A percentile compares a stretch with the other conserved stretches of the same genome.
phyloP scores from a whole-genome alignment of 2,113 vertebrate genomes.

The Falco punctatus region DNA sequence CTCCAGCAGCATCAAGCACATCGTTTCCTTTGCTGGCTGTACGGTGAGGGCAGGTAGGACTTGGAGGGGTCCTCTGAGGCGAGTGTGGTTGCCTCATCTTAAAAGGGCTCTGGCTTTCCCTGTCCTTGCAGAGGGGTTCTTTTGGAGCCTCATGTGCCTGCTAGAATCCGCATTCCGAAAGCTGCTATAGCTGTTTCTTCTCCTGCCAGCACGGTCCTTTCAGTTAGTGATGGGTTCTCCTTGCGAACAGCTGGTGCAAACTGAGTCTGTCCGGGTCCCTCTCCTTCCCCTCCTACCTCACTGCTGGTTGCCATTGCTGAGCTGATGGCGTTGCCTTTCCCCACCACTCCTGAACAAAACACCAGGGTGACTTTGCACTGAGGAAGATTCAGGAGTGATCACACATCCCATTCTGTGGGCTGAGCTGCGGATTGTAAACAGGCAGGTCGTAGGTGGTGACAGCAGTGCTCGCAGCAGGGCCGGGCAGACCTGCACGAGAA shows the following conservation, averaged over 20 bases:
- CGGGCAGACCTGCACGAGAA: neutral
- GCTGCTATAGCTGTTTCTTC: neutral
- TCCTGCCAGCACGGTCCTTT: neutral
- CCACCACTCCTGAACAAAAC: neutral
- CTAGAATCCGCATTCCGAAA: neutral
- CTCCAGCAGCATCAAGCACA: neutral
- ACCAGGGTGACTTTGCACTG: neutral
- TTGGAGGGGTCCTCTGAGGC: neutral
- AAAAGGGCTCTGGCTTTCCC: neutral
- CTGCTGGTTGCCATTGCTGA: neutral
- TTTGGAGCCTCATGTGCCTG: neutral
- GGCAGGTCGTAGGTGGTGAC: neutral
- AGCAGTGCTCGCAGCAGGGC: neutral
- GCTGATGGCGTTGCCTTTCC: neutral
- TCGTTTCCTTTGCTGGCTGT: neutral
- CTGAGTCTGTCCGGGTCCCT: neutral
- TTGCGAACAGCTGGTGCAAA: neutral
- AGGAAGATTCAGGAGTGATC: neutral
- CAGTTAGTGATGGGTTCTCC: neutral
- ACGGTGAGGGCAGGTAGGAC: neutral
- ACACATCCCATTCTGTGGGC: neutral
- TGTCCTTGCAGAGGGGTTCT: neutral
- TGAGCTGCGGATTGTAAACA: neutral
- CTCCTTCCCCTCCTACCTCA: neutral
- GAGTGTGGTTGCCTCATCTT: neutral